Percentiles rank a stretch among this genome's conserved stretches.
These are phyloP conservation scores for Neoscelio sp. DNA, from an alignment of 2,888 invertebrate genomes.

Conservation along the genomic window DNA sequence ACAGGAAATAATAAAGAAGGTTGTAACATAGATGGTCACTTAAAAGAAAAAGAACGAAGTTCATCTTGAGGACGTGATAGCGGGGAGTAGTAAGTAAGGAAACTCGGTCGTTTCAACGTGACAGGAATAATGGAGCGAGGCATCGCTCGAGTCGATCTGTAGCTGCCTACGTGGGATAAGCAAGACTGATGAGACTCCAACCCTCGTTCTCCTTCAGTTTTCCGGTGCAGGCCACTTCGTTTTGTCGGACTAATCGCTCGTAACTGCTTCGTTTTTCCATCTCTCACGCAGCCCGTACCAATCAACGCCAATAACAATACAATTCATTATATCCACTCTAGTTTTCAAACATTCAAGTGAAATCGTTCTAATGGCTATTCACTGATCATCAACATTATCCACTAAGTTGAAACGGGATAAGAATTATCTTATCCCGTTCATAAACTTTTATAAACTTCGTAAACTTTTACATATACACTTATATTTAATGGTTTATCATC, in stretches of 20 bases:
- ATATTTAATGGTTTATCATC: no score
- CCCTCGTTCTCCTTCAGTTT: conserved; percentile 51
- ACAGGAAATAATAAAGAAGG: background rate
- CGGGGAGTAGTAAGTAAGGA: conserved; percentile 49
- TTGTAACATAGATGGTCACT: conserved; percentile 14
- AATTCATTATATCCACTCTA: background rate
- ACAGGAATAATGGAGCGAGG: conserved; percentile 73
- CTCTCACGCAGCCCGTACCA: conserved; percentile 21
- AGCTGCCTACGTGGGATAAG: conserved; percentile 70
- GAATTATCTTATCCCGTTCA: no score
- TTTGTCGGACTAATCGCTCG: conserved; percentile 68
- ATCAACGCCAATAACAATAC: conserved; percentile 7
- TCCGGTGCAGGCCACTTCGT: conserved; percentile 23
- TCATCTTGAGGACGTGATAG: conserved; percentile 57
- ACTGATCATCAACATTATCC: no score
- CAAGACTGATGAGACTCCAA: conserved; percentile 73
- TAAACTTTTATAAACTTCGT: no score
- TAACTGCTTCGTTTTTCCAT: conserved; percentile 55
- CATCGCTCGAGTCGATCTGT: conserved; percentile 72
- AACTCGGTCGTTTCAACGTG: conserved; percentile 73
- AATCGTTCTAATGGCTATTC: no score
- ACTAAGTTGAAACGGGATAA: no score
- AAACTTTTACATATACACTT: no score
- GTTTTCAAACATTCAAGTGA: background rate
- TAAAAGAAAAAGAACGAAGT: conserved; percentile 40